These are phyloP conservation scores for Pseudomyrmex concolor DNA, from an alignment of 1,140 invertebrate genomes.

Conservation along the genomic window DNA sequence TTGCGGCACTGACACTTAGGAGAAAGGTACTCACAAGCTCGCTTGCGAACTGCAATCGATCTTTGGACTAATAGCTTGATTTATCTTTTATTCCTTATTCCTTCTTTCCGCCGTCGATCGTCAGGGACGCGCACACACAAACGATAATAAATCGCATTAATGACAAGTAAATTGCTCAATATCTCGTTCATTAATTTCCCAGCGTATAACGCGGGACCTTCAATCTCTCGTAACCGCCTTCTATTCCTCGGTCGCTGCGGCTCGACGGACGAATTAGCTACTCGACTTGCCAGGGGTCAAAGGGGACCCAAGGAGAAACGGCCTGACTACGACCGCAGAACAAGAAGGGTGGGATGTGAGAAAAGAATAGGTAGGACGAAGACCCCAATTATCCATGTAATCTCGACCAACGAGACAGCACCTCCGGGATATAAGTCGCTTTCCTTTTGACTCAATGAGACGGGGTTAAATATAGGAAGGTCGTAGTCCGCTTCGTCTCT, in stretches of 20 bases:
- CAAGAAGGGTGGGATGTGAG: slow-evolving; percentile 1
- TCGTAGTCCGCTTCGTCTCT: slow-evolving; percentile 58
- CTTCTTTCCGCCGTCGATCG: not conserved
- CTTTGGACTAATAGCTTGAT: slow-evolving; percentile 50
- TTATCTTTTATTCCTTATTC: slow-evolving; percentile 26
- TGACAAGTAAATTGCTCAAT: slow-evolving; percentile 3
- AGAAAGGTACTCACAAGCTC: slow-evolving; percentile 12
- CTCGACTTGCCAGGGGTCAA: slow-evolving; percentile 47
- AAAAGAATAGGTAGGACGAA: slow-evolving; percentile 67
- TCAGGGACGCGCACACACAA: not conserved
- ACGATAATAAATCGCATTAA: slow-evolving; percentile 26
- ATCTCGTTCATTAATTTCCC: slow-evolving; percentile 24
- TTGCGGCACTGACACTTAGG: slow-evolving; percentile 53
- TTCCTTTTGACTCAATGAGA: slow-evolving; percentile 61
- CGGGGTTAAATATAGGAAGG: slow-evolving; percentile 65
- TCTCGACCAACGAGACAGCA: slow-evolving; percentile 61
- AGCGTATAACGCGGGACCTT: not conserved
- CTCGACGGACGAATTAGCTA: slow-evolving; percentile 64
- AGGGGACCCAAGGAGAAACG: slow-evolving; percentile 17
- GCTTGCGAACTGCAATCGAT: slow-evolving; percentile 48
- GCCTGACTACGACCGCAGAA: not conserved
- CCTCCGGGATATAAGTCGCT: slow-evolving; percentile 44
- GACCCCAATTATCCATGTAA: slow-evolving; percentile 74
- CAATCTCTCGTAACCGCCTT: not conserved
- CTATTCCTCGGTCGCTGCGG: slow-evolving; percentile 11